Conservation (phyloP, 2,888 invertebrate genomes). For the Drosophila aldrichi region DNA sequence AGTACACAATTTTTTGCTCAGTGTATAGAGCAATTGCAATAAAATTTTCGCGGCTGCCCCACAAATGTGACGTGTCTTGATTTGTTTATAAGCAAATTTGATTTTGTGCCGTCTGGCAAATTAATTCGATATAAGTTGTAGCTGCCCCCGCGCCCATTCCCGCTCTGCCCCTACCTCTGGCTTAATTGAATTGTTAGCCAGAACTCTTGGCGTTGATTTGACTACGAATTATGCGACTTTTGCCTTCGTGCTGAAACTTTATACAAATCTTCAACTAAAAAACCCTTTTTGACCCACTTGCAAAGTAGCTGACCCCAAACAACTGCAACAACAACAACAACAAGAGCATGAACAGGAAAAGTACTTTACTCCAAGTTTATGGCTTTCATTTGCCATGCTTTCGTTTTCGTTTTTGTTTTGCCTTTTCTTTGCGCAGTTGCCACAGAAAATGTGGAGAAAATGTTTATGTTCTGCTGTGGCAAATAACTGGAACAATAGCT, state of each 20-base stretch:
- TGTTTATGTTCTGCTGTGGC: constrained; percentile 56
- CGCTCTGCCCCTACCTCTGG: neutral
- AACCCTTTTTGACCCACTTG: constrained; percentile 62
- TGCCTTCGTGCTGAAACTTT: constrained; percentile 1
- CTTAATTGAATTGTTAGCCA: constrained; percentile 67
- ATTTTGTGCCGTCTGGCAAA: constrained; percentile 23
- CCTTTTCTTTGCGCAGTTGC: constrained; percentile 1
- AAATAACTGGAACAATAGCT: constrained; percentile 36
- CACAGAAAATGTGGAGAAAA: constrained; percentile 63
- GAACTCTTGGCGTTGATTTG: constrained; percentile 58
- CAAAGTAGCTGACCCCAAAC: constrained; percentile 20
- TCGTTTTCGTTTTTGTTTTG: constrained; percentile 1
- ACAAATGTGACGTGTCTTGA: constrained; percentile 21
- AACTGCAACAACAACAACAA: neutral
- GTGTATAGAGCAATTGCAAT: constrained; percentile 11
- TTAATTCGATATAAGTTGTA: constrained; percentile 7
- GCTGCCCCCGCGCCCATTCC: neutral
- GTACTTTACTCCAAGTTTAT: constrained; percentile 61
- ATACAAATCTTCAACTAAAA: constrained; percentile 4
- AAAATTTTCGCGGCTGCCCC: constrained; percentile 15
- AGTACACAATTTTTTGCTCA: neutral
- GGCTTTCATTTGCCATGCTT: constrained; percentile 52
- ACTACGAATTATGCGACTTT: constrained; percentile 23
- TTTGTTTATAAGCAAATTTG: constrained; percentile 31
- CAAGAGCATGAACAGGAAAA: neutral